phyloP scores from a whole-genome alignment of 2,797 vertebrate genomes.

The Microchirus variegatus region DNA sequence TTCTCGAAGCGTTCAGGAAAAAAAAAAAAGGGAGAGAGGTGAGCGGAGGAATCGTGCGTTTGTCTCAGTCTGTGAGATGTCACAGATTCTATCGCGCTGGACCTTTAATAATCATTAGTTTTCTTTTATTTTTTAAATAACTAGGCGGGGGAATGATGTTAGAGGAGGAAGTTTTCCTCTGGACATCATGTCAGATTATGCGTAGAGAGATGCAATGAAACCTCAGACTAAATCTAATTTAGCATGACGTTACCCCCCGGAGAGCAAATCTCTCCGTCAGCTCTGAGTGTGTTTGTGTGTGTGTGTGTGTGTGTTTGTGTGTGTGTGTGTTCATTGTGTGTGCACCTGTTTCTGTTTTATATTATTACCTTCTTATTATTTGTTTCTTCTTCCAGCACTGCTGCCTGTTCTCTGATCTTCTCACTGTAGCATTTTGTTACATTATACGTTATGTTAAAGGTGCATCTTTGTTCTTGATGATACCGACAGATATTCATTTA shows the following conservation, averaged over 20 bases:
- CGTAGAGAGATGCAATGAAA: conserved; percentile 41
- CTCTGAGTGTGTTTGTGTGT: conserved; percentile 14
- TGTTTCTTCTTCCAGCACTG: neutral
- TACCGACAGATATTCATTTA: neutral
- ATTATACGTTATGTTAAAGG: too few species aligned
- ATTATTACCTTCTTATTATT: conserved; percentile 10
- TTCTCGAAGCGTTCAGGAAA: too few species aligned
- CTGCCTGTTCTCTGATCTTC: conserved; percentile 43
- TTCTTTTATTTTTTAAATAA: too few species aligned
- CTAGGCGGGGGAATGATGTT: too few species aligned
- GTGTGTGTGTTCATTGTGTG: neutral
- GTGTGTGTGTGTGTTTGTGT: neutral
- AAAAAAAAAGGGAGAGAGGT: too few species aligned
- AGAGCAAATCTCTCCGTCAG: conserved; percentile 51
- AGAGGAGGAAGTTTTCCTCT: conserved; percentile 14
- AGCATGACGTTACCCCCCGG: conserved; percentile 54
- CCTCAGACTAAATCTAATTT: conserved; percentile 54
- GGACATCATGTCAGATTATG: conserved; percentile 33
- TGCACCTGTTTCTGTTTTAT: conserved; percentile 32
- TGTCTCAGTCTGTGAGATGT: too few species aligned
- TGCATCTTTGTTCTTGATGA: conserved; percentile 3
- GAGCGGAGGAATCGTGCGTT: too few species aligned
- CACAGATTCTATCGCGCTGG: too few species aligned
- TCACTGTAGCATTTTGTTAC: neutral
- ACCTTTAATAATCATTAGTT: too few species aligned